Percentiles rank a stretch among this genome's conserved stretches.
Evolutionary conservation across 1,140 invertebrate species (phyloP).

Genomic region (Platyura marginata): DNA sequence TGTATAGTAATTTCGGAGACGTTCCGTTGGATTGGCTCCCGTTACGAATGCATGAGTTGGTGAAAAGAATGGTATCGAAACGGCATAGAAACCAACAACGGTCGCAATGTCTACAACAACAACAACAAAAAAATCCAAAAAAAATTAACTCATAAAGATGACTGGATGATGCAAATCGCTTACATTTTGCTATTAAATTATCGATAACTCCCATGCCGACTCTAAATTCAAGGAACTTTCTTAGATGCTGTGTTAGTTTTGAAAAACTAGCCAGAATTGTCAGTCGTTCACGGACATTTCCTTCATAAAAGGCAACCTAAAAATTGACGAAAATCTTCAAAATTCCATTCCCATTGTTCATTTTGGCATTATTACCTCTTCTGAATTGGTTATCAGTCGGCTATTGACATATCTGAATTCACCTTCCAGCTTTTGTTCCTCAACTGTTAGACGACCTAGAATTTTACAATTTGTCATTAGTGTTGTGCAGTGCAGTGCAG

Average conservation of each 20-base stretch:
- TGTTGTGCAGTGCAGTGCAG: no score
- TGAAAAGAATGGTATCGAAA: conserved; percentile 84
- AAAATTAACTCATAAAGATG: background rate
- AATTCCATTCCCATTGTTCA: no score
- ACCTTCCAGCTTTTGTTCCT: conserved; percentile 91
- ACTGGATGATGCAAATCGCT: conserved; percentile 22
- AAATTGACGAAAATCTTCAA: background rate
- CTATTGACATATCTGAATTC: conserved; percentile 96
- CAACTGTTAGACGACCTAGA: conserved; percentile 51
- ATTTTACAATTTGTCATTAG: no score
- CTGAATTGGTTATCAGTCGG: conserved; percentile 88
- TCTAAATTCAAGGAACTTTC: conserved; percentile 79
- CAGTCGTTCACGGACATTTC: conserved; percentile 72
- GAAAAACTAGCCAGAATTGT: conserved; percentile 77
- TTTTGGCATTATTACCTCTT: conserved; percentile 38
- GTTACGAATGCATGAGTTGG: conserved; percentile 42
- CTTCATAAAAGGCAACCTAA: conserved; percentile 83
- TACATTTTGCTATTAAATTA: conserved; percentile 93
- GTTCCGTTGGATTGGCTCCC: conserved; percentile 38
- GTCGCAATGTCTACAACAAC: conserved; percentile 69
- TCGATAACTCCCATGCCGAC: conserved; percentile 88
- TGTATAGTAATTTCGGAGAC: conserved; percentile 75
- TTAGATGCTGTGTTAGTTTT: conserved; percentile 74
- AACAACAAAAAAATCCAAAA: conserved; percentile 9
- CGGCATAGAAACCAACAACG: conserved; percentile 85